phyloP scores from a whole-genome alignment of 2,113 vertebrate genomes.

The Siniperca chuatsi region DNA sequence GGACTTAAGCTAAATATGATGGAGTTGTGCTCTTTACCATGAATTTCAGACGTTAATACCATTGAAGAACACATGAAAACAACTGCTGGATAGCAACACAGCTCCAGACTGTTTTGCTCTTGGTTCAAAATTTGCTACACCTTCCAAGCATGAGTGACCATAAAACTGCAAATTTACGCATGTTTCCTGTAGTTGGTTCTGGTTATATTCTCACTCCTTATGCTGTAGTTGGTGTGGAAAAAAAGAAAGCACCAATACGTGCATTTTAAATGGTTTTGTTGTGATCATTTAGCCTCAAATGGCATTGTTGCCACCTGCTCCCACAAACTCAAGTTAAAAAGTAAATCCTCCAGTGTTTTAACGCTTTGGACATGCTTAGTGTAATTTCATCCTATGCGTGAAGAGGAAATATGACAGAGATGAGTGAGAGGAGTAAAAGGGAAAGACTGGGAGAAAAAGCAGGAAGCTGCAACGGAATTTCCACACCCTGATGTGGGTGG shows the following conservation, averaged over 20 bases:
- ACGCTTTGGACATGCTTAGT: not conserved
- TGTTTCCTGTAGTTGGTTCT: not conserved
- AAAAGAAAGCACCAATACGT: not conserved
- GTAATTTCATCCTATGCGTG: not conserved
- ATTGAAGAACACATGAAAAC: not conserved
- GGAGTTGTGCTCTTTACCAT: not conserved
- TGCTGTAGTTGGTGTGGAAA: not conserved
- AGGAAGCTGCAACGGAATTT: slow-evolving; percentile 72
- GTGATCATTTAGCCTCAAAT: not conserved
- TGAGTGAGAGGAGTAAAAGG: slow-evolving; percentile 25
- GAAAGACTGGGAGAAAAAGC: slow-evolving; percentile 40
- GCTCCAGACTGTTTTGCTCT: slow-evolving; percentile 4
- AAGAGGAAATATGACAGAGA: slow-evolving; percentile 32
- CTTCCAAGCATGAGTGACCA: slow-evolving; percentile 3
- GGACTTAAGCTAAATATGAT: not conserved
- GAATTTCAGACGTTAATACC: not conserved
- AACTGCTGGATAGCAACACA: not conserved
- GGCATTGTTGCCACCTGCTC: not conserved
- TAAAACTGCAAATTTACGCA: slow-evolving; percentile 3
- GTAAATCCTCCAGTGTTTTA: not conserved
- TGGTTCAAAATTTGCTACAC: slow-evolving; percentile 4
- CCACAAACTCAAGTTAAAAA: not conserved
- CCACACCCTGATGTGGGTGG: slow-evolving; percentile 76
- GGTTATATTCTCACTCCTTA: not conserved
- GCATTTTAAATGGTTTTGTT: not conserved